Evolutionary conservation across 2,888 invertebrate genomes (phyloP).

Genomic region (Dioctria linearis): DNA sequence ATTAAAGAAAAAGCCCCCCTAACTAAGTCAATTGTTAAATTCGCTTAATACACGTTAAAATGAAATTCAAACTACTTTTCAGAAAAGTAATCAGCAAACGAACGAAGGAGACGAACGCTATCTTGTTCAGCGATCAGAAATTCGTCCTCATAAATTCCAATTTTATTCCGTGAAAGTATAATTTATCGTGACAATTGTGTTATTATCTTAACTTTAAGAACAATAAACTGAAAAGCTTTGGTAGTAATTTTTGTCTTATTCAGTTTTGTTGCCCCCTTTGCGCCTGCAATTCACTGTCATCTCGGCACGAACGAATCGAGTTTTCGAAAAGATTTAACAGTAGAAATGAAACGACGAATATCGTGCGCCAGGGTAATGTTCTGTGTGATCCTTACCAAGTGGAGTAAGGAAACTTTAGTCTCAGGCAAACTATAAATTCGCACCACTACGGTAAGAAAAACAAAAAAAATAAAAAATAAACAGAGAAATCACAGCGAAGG

Average conservation of each 20-base stretch:
- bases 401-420: slow-evolving; percentile 44
- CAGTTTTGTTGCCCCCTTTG: slow-evolving; percentile 21
- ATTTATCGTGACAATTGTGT: slow-evolving; percentile 57
- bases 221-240: slow-evolving; percentile 52
- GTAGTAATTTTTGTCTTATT: slow-evolving; percentile 29
- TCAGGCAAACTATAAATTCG: slow-evolving; percentile 54
- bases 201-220: slow-evolving; percentile 52
- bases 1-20: too few species aligned
- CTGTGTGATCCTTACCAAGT: neutral
- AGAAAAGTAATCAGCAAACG: too few species aligned
- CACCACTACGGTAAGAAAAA: slow-evolving; percentile 44
- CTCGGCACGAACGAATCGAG: slow-evolving; percentile 14
- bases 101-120: neutral
- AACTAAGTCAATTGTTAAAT: too few species aligned
- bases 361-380: slow-evolving; percentile 28
- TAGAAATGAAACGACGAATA: neutral
- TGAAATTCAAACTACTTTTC: too few species aligned
- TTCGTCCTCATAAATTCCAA: slow-evolving; percentile 48
- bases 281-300: slow-evolving; percentile 13
- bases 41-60: too few species aligned
- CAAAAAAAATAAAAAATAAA: too few species aligned
- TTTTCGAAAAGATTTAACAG: slow-evolving; percentile 27
- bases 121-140: slow-evolving; percentile 14
- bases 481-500: neutral
- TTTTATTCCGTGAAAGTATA: slow-evolving; percentile 43